A percentile compares a stretch with the other conserved stretches of the same genome.
phyloP scores from a whole-genome alignment of 2,113 vertebrate genomes.

The Thermophis baileyi region DNA sequence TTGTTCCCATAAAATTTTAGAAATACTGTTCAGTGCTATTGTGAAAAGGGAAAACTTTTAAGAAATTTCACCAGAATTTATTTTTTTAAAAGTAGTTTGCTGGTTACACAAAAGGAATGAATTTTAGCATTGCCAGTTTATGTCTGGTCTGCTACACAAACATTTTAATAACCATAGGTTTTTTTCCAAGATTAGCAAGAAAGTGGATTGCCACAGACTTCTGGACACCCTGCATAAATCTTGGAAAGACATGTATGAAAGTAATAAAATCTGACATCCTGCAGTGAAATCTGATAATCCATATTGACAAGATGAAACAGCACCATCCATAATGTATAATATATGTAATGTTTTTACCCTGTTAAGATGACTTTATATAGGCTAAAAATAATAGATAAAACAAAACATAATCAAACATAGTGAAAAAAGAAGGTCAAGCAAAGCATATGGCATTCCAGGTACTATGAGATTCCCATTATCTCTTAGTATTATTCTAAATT shows the following conservation, averaged over 20 bases:
- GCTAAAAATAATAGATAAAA: background rate
- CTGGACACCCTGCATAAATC: background rate
- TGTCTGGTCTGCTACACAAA: slow-evolving; percentile 12
- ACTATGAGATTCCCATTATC: background rate
- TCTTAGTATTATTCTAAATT: background rate
- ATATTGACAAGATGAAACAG: background rate
- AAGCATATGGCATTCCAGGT: background rate
- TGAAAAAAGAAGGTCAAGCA: background rate
- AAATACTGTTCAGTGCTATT: background rate
- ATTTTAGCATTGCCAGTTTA: background rate
- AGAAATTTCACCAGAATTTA: background rate
- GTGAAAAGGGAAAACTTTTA: background rate
- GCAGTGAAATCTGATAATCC: background rate
- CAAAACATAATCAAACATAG: background rate
- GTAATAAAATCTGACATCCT: background rate
- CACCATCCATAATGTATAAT: background rate
- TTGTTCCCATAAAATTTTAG: background rate
- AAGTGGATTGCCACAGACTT: slow-evolving; percentile 30
- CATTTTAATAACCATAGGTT: background rate
- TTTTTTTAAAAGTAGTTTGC: background rate
- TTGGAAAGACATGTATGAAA: background rate
- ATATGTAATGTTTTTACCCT: background rate
- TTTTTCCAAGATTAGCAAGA: background rate
- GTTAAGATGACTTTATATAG: background rate
- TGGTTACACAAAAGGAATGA: background rate